Base-by-base conservation (phyloP, 2,113 vertebrate genomes). In the Azemiops feae region DNA sequence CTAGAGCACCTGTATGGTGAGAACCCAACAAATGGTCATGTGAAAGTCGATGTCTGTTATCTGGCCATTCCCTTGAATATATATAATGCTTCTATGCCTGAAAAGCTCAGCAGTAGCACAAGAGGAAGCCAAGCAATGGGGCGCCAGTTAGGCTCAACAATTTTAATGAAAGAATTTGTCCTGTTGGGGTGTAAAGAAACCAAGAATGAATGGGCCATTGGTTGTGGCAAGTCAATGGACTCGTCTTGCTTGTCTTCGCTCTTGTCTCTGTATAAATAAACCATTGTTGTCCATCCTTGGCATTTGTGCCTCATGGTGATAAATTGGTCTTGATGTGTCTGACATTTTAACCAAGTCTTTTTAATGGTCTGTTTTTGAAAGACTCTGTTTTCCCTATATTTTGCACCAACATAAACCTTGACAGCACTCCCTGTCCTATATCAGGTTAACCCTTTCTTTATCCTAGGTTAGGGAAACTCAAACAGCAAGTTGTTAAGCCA, bases 71-170 rank as follows among this genome's bases (percentile, higher is more conserved):
- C 93, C 94, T 96, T 96, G 97, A 97, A 96, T 96, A 96, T 97
- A 92, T 96, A 97, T 95, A 94, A 96, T 97, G 96, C 43, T 97
- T 95, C 87, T 90, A 95, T 87, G 95, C 94, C 94, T 97, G 97
- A 97, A 97, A 96, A 96, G 96, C 97, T 96, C 96, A 96, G 96
- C 97, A 96, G 97, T 96, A 94, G 96, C 95, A 95, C 94, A 95
- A 97, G 96, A 96, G 97, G 97, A 97, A 97, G 96, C 95, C 90
- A 96, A 97, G 96, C 97, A 97, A 96, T 96, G 95, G 97, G 96
- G 96, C 94, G 96, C 97, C 96, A 97, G 96, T 96, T 94, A 91
- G 95, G 92, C 96, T 97, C 96, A 96, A 5, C 95, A 92, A 94
- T 93, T 94, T 96, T 57, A 97, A 93, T 97, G 96, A 97, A 96